Base-by-base conservation (phyloP, 2,113 vertebrate genomes). In the Pteruthius melanotis region DNA sequence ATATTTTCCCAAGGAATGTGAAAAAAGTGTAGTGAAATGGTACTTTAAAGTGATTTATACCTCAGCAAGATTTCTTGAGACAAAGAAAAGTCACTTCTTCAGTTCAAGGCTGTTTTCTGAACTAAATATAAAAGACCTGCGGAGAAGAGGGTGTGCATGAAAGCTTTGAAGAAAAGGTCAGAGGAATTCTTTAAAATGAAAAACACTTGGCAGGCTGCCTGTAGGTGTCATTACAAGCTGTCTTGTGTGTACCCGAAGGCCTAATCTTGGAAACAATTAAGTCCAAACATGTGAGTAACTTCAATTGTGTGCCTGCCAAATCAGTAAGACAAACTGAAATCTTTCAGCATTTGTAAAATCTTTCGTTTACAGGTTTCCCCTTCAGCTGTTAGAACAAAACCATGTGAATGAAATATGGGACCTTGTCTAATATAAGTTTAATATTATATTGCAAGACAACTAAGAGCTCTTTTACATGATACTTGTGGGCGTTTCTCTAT, bases 121-220 rank as follows among this genome's bases (percentile, higher is more conserved):
- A 69, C 70, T 79, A 76, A 83, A 77, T 92, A 75, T 61, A 64
- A 72, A 94, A 87, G 69, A 87, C 66, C 70, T 88, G 33, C 37
- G 64, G 84, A 68, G 66, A 83, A 69, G 70, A 91, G 63, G 19
- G 31, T 70, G 54, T 54, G 53, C 71, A 33, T 50, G 82, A 95
- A 89, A 76, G 81, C 87, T 94, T 85, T 93, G 82, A 93, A 87
- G 87, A 90, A 91, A 95, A 95, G 91, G 89, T 96, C 92, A 91
- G 49, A 50, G 47, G 63, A 76, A 59, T 86, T 72, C 63, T 88
- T 80, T 79, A 45, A 70, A 90, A 85, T 45, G 19, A 72, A 90
- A 89, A 94, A 23, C 42, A 15, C 80, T 61, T 75, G 63, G 79
- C 71, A 88, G 64, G 54, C 60, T 52, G 39, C 87, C 85, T 86